Evolutionary conservation across 2,113 vertebrate genomes (phyloP).

Genomic region (Uropsilus gracilis): DNA sequence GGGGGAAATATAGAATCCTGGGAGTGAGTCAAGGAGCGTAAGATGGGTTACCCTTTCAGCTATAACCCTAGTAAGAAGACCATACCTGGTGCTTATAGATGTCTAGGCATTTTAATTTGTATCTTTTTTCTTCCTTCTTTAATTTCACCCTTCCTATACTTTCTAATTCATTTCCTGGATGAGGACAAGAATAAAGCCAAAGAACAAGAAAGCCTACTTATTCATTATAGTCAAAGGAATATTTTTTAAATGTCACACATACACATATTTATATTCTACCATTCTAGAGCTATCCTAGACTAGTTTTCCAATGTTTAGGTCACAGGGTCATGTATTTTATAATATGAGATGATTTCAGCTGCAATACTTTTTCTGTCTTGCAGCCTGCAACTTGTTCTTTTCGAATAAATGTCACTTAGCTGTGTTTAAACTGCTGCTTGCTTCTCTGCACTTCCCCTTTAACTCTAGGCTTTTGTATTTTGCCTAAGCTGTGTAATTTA

Average conservation of each 20-base stretch:
- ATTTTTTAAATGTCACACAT: conserved; percentile 42
- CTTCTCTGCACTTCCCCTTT: background rate
- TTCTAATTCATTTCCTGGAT: conserved; percentile 58
- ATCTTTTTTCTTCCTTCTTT: conserved; percentile 22
- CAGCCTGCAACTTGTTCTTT: conserved; percentile 51
- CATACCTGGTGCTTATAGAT: background rate
- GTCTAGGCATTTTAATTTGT: conserved; percentile 15
- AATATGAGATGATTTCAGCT: conserved; percentile 58
- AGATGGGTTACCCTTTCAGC: background rate
- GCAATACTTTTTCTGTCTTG: background rate
- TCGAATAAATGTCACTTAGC: conserved; percentile 58
- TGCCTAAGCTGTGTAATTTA: conserved; percentile 50
- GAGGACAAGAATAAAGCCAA: conserved; percentile 26
- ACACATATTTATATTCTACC: conserved; percentile 53
- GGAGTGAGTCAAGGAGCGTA: background rate
- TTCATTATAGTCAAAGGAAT: conserved; percentile 44
- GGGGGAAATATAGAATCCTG: background rate
- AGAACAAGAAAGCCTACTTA: background rate
- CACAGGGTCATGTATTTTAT: conserved; percentile 34
- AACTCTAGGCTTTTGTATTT: background rate
- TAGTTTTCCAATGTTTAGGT: conserved; percentile 48
- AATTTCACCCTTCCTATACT: conserved; percentile 56
- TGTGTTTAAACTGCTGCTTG: conserved; percentile 41
- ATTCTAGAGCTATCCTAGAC: conserved; percentile 56
- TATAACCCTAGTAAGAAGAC: background rate